These are phyloP conservation scores for Trichogramma evanescens DNA, from an alignment of 2,888 invertebrate genomes.

Conservation along the genomic window DNA sequence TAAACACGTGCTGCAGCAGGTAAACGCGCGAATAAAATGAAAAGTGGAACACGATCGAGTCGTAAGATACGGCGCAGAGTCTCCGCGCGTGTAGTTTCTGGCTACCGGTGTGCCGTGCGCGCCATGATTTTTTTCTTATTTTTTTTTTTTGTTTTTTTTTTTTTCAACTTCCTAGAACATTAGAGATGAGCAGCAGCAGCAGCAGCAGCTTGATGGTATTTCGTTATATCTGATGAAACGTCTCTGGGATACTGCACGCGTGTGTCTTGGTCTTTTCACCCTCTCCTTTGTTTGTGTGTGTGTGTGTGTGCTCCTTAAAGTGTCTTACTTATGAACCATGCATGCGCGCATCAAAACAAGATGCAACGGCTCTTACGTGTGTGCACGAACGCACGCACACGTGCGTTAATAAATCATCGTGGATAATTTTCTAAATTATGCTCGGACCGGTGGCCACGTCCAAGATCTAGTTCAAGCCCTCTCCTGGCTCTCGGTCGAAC, in stretches of 20 bases:
- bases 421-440: no score
- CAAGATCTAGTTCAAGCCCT: no score
- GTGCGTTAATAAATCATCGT: no score
- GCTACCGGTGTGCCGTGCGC: conserved; percentile 33
- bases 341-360: neutral
- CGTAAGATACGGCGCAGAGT: conserved; percentile 31
- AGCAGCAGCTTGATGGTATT: conserved; percentile 10
- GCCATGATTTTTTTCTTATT: neutral
- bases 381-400: neutral
- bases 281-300: conserved; percentile 4
- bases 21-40: conserved; percentile 18
- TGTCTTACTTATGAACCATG: neutral
- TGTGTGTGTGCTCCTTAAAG: neutral
- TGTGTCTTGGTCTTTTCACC: neutral
- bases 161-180: no score
- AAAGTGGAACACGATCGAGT: conserved; percentile 36
- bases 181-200: conserved; percentile 18
- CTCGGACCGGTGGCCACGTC: no score
- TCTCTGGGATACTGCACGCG: conserved; percentile 3
- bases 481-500: no score
- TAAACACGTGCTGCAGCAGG: neutral
- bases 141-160: neutral
- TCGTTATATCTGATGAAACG: conserved; percentile 15
- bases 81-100: conserved; percentile 33
- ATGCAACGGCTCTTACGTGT: neutral